phyloP scores from a whole-genome alignment of 2,888 invertebrate species.

The Agrilus biguttatus region DNA sequence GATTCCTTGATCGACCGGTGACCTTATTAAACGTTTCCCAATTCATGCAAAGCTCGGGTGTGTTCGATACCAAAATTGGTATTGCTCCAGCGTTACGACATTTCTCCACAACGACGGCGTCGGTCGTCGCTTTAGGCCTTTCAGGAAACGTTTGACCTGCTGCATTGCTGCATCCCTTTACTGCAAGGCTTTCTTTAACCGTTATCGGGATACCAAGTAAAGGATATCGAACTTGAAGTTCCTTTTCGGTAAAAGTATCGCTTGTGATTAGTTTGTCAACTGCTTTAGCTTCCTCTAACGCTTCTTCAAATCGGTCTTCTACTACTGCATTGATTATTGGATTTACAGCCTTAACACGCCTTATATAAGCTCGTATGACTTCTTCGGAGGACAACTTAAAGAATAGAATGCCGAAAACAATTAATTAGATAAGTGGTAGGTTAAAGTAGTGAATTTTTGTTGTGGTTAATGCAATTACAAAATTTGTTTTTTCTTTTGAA shows the following conservation, averaged over 20 bases:
- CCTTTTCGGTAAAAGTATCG: slow-evolving; percentile 32
- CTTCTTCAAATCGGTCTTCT: slow-evolving; percentile 60
- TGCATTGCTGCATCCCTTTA: slow-evolving; percentile 58
- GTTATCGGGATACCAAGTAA: slow-evolving; percentile 74
- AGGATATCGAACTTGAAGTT: slow-evolving; percentile 53
- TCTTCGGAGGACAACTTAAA: slow-evolving; percentile 55
- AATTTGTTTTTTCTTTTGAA: no score
- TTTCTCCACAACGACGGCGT: slow-evolving; percentile 52
- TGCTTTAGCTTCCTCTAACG: slow-evolving; percentile 57
- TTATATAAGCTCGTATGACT: slow-evolving; percentile 57
- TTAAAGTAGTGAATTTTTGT: no score
- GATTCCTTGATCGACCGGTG: slow-evolving; percentile 68
- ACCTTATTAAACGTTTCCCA: slow-evolving; percentile 73
- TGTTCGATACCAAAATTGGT: slow-evolving; percentile 68
- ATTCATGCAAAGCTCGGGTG: slow-evolving; percentile 78
- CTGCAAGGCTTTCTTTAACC: slow-evolving; percentile 67
- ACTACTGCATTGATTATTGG: slow-evolving; percentile 67
- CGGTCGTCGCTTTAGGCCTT: slow-evolving; percentile 38
- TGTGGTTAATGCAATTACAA: no score
- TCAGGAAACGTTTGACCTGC: slow-evolving; percentile 46
- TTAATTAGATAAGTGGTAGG: neutral
- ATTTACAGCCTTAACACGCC: slow-evolving; percentile 64
- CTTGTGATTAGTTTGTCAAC: slow-evolving; percentile 43
- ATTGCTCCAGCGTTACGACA: slow-evolving; percentile 63
- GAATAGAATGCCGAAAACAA: slow-evolving; percentile 1